Percentiles rank a stretch among this genome's conserved stretches.
Evolutionary conservation across 2,113 vertebrate genomes (phyloP).

Genomic region (Melanocharis versteri): DNA sequence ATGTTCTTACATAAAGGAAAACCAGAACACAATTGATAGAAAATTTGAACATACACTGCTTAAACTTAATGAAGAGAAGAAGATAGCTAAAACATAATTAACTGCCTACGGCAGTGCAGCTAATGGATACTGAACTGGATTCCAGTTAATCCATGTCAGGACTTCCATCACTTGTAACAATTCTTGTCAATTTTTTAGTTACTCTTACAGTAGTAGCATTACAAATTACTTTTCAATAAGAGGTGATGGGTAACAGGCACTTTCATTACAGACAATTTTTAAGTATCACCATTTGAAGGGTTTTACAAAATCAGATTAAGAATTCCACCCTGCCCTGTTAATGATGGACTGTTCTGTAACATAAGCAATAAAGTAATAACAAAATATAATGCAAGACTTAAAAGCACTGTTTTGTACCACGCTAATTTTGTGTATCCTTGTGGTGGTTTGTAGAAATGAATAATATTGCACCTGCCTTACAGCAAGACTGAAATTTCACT

Average conservation of each 20-base stretch:
- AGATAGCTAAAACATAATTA: conserved; percentile 6
- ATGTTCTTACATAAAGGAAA: conserved; percentile 24
- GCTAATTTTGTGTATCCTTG: not conserved
- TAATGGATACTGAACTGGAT: conserved; percentile 34
- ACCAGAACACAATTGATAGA: not conserved
- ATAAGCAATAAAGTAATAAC: not conserved
- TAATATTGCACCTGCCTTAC: conserved; percentile 8
- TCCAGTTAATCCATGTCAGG: conserved; percentile 50
- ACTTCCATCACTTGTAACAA: conserved; percentile 44
- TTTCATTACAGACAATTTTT: conserved; percentile 4
- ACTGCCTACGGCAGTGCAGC: conserved; percentile 35
- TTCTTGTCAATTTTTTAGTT: not conserved
- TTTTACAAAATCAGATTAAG: not conserved
- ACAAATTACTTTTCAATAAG: not conserved
- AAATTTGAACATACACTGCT: not conserved
- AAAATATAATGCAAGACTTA: not conserved
- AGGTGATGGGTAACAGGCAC: conserved; percentile 49
- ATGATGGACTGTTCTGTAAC: not conserved
- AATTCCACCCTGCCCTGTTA: not conserved
- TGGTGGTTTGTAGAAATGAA: not conserved
- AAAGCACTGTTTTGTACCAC: not conserved
- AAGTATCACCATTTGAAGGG: not conserved
- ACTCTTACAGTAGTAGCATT: not conserved
- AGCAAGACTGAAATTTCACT: conserved; percentile 19
- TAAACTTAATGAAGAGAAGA: conserved; percentile 8